phyloP scores from a whole-genome alignment of 2,113 vertebrate species.

The Uria aalge region DNA sequence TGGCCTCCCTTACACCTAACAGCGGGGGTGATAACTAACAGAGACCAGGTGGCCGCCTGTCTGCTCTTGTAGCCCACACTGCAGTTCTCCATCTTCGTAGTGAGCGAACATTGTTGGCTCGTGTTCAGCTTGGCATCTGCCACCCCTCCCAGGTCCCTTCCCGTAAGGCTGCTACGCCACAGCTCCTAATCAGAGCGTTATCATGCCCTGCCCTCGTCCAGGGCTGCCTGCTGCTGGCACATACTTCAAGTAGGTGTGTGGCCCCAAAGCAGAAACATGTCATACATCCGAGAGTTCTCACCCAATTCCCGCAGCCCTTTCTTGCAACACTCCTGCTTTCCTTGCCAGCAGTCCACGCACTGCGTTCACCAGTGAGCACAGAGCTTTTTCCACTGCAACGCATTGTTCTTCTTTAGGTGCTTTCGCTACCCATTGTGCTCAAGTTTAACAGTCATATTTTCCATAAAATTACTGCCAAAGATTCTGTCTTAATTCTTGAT shows the following conservation, averaged over 20 bases:
- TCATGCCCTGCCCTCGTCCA: not conserved
- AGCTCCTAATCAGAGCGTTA: not conserved
- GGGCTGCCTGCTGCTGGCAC: not conserved
- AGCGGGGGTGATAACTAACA: not conserved
- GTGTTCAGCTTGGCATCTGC: too few species aligned
- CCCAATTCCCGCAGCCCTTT: not conserved
- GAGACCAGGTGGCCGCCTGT: not conserved
- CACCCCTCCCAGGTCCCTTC: not conserved
- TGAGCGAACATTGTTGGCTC: not conserved
- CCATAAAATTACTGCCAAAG: not conserved
- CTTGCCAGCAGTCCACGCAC: not conserved
- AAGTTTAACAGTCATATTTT: not conserved
- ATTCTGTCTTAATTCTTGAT: not conserved
- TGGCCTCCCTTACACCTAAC: not conserved
- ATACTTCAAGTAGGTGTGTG: not conserved
- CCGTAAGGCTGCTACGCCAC: not conserved
- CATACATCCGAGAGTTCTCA: not conserved
- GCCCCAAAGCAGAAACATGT: not conserved
- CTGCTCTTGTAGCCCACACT: not conserved
- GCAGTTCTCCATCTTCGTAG: not conserved
- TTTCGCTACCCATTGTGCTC: not conserved
- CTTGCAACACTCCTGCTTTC: not conserved
- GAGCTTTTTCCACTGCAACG: not conserved
- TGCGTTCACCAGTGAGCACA: not conserved
- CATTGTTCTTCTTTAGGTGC: not conserved